phyloP scores from a whole-genome alignment of 2,113 vertebrate species.

The Mesocricetus auratus region DNA sequence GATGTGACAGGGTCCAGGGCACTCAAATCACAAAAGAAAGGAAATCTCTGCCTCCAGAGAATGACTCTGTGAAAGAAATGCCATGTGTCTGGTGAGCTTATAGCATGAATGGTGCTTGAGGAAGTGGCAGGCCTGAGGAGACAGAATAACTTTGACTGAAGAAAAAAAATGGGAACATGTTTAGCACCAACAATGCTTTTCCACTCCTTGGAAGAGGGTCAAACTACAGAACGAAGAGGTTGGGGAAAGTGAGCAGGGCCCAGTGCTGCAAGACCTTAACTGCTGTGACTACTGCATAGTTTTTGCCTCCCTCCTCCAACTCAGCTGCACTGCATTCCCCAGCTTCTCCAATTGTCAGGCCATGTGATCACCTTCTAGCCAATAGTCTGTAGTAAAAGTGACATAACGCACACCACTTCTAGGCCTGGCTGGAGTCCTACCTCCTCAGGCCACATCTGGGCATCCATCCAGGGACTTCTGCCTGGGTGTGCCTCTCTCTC shows the following conservation, averaged over 20 bases:
- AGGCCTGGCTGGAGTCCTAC: not conserved
- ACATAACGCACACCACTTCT: not conserved
- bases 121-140: not conserved
- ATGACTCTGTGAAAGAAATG: not conserved
- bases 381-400: not conserved
- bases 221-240: not conserved
- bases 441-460: not conserved
- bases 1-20: not conserved
- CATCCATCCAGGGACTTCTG: not conserved
- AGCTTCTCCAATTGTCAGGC: not conserved
- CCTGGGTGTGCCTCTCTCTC: not conserved
- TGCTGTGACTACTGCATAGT: not conserved
- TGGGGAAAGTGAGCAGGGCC: not conserved
- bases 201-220: not conserved
- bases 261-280: not conserved
- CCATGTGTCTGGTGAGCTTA: not conserved
- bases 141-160: not conserved
- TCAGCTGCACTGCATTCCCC: not conserved
- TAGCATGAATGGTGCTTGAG: not conserved
- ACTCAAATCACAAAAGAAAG: not conserved
- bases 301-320: not conserved
- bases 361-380: not conserved
- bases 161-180: not conserved
- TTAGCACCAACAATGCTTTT: not conserved
- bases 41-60: not conserved